phyloP scores from a whole-genome alignment of 2,113 vertebrate species.

The Salvelinus sp. region DNA sequence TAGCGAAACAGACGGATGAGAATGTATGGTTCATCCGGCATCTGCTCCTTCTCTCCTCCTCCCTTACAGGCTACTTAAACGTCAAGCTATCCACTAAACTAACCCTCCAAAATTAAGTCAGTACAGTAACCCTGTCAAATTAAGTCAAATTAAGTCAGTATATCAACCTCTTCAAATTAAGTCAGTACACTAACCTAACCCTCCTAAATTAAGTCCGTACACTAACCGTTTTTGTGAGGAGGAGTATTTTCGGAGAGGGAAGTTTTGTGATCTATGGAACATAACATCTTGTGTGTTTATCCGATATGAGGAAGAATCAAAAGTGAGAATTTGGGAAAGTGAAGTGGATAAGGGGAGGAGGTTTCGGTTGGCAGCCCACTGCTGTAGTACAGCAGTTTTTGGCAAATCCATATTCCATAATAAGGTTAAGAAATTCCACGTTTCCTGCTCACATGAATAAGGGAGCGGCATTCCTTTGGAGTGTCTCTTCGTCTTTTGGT shows the following conservation, averaged over 20 bases:
- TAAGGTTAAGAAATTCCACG: constrained; percentile 65
- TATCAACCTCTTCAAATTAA: too few species aligned
- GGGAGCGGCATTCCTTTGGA: constrained; percentile 59
- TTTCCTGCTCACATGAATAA: constrained; percentile 58
- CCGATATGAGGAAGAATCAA: constrained; percentile 44
- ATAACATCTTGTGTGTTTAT: constrained; percentile 52
- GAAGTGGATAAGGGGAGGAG: constrained; percentile 54
- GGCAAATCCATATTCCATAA: constrained; percentile 60
- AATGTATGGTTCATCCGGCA: constrained; percentile 26
- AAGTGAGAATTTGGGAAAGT: constrained; percentile 21
- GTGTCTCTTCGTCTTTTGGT: constrained; percentile 9
- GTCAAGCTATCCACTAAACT: constrained; percentile 13
- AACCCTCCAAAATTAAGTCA: constrained; percentile 31
- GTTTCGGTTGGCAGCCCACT: constrained; percentile 54
- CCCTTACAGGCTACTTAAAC: not conserved
- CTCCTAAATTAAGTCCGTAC: constrained; percentile 8
- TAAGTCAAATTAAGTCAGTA: not conserved
- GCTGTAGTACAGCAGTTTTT: constrained; percentile 38
- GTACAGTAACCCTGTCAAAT: not conserved
- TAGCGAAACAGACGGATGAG: constrained; percentile 19
- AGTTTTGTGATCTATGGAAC: constrained; percentile 57
- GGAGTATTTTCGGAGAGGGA: constrained; percentile 18
- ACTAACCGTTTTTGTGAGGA: not conserved
- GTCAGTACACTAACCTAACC: constrained; percentile 21
- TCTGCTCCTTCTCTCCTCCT: constrained; percentile 17